phyloP scores from a whole-genome alignment of 2,888 invertebrate genomes.

The Polyommatus iphigenia region DNA sequence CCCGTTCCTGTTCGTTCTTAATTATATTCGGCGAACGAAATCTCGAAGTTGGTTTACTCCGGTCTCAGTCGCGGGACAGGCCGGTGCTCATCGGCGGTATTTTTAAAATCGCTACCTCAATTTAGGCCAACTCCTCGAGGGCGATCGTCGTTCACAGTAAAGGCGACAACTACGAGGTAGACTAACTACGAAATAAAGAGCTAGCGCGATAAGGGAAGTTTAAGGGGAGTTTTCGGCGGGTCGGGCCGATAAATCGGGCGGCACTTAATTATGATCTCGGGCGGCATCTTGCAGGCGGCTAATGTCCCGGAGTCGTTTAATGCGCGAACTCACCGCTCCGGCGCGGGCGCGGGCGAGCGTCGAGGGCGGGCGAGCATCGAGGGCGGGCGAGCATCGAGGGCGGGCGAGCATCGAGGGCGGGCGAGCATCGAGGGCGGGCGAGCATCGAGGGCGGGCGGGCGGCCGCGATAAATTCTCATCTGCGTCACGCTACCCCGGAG shows the following conservation, averaged over 20 bases:
- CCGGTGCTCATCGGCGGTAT: background rate
- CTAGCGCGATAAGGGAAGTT: constrained; percentile 76
- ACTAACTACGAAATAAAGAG: constrained; percentile 79
- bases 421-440: constrained; percentile 53
- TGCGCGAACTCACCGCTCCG: constrained; percentile 77
- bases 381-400: constrained; percentile 73
- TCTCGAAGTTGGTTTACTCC: background rate
- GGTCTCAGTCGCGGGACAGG: background rate
- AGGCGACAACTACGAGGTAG: constrained; percentile 67
- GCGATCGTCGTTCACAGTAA: constrained; percentile 50
- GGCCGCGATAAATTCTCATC: constrained; percentile 78
- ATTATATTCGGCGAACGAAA: constrained; percentile 1
- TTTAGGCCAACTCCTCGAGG: constrained; percentile 7
- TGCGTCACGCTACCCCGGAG: constrained; percentile 54
- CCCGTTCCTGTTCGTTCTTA: constrained; percentile 3
- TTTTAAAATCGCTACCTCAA: background rate
- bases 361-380: constrained; percentile 60
- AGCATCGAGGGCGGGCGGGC: constrained; percentile 68
- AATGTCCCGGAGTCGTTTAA: constrained; percentile 79
- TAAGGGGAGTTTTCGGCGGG: constrained; percentile 75
- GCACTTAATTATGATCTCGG: constrained; percentile 81
- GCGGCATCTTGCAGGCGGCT: constrained; percentile 79
- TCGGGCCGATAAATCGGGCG: constrained; percentile 80
- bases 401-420: constrained; percentile 54
- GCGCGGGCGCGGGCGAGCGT: constrained; percentile 54